Evolutionary conservation across 2,888 invertebrate species (phyloP).

Genomic region (Dilophus febrilis): DNA sequence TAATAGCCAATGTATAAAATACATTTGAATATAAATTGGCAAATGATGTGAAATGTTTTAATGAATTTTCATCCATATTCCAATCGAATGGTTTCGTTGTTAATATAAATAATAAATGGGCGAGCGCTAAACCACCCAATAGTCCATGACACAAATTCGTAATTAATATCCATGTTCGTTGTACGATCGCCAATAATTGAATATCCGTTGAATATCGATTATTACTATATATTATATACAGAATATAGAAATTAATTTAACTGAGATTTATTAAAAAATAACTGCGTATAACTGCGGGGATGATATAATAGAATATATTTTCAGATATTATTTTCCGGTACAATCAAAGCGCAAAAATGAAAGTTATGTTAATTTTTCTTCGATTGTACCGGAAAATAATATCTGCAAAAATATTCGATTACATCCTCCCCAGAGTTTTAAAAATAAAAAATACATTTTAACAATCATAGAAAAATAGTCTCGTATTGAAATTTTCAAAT

Average conservation of each 20-base stretch:
- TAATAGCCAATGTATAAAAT: conserved; percentile 35
- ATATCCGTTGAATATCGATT: conserved; percentile 24
- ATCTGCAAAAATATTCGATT: no score
- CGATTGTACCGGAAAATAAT: no score
- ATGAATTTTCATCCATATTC: conserved; percentile 19
- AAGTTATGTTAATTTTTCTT: no score
- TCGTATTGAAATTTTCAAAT: no score
- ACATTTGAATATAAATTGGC: conserved; percentile 29
- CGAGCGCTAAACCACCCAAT: conserved; percentile 34
- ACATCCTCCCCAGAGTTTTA: no score
- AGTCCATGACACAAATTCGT: conserved; percentile 38
- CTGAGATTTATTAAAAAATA: no score
- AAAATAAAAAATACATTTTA: no score
- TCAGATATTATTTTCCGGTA: no score
- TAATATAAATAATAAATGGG: conserved; percentile 28
- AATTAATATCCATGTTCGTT: conserved; percentile 36
- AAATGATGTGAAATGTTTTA: conserved; percentile 27
- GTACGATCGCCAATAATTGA: conserved; percentile 29
- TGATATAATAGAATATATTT: no score
- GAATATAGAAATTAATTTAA: conserved; percentile 1
- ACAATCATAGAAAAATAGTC: no score
- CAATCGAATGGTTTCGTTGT: conserved; percentile 28
- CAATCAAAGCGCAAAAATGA: no score
- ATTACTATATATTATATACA: conserved; percentile 13
- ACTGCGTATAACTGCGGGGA: no score